Evolutionary conservation across 2,888 invertebrate species (phyloP), one percentile per base, ranked within the genome.

Genomic region (Dolomedes plantarius): DNA sequence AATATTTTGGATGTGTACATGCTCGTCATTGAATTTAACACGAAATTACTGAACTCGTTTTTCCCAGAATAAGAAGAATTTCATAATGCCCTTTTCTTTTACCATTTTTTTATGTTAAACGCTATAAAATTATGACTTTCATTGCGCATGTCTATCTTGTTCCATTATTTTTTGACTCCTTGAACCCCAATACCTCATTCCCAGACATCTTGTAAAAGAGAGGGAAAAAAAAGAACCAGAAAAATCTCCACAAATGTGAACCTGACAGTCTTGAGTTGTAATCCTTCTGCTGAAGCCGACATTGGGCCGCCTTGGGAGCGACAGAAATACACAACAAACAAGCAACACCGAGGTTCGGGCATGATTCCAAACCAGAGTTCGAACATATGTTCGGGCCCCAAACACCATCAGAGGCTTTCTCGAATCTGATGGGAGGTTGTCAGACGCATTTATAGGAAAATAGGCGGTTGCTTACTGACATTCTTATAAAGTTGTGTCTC

Each of bases 271-370:
- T 29, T 41, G 71, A 41, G 50, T 82, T 82, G 82, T 75, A 82
- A 82, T 82, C 82, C 81, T 29, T n/a, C 41, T 62, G 39, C 67
- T 23, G 80, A 74, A 56, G 68, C 69, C 75, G 75, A 68, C 75
- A 64, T 62, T 31, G 23, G 75, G 75, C 75, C 69, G 75, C 82
- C 75, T 39, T n/a, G 46, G 36, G 67, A 80, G 67, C 65, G 79
- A 80, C 79, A 80, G 72, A 73, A 73, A 72, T 80, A 68, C 46
- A 29, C 69, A 62, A 32, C 36, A 50, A 68, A 81, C 82, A 75
- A 62, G 69, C 75, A 68, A 64, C 69, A 72, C 65, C n/a, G 31
- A n/a, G 29, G 31, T 31, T n/a, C 31, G 74, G 80, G 80, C 80
- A 50, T 13, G 11, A 6, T 23, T 74, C 80, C 80, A 81, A 81